Conservation (phyloP, 2,797 vertebrate genomes). For the Mormyrus proboscirostris region DNA sequence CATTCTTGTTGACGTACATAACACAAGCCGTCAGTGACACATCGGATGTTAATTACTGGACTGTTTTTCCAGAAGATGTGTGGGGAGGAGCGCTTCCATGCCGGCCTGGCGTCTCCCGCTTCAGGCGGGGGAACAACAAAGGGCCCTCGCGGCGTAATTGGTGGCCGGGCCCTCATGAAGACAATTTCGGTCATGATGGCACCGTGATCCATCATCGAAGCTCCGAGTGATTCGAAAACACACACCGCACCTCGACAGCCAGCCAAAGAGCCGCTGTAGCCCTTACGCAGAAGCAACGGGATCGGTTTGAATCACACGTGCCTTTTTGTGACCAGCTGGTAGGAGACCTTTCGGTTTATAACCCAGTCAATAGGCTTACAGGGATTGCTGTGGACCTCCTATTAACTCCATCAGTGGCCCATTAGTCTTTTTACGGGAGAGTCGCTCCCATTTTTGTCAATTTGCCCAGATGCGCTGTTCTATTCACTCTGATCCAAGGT, state of each 20-base stretch:
- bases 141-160: not conserved
- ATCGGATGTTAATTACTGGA: not conserved
- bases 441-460: not conserved
- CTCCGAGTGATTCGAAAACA: not conserved
- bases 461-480: not conserved
- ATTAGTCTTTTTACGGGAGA: not conserved
- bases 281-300: not conserved
- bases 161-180: not conserved
- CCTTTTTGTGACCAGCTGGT: not conserved
- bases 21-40: not conserved
- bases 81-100: not conserved
- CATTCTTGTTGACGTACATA: not conserved
- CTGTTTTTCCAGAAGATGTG: not conserved
- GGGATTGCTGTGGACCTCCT: not conserved
- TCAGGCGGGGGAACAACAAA: constrained; percentile 17
- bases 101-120: constrained; percentile 1
- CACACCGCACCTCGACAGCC: not conserved
- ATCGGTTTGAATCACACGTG: not conserved
- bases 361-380: not conserved
- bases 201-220: not conserved
- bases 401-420: not conserved
- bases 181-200: not conserved
- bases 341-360: not conserved
- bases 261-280: not conserved
- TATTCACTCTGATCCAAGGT: not conserved